These are phyloP conservation scores for Zaprionus kolodkinae DNA, from an alignment of 1,140 invertebrate species.

Conservation along the genomic window DNA sequence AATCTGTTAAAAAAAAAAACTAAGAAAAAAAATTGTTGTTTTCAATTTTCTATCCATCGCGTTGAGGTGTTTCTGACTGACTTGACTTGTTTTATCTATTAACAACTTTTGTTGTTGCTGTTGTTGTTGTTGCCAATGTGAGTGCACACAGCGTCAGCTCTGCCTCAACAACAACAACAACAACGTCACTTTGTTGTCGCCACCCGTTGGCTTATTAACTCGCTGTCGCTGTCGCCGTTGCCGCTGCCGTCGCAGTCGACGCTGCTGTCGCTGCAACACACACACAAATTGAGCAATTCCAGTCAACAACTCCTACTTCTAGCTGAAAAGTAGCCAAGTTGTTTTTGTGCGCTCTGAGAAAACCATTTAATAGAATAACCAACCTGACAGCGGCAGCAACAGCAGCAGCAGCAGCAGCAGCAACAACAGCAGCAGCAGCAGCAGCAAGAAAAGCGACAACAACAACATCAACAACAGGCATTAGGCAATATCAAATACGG, in stretches of 20 bases:
- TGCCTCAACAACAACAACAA: constrained; percentile 1
- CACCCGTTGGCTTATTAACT: constrained; percentile 25
- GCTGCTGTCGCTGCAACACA: constrained; percentile 44
- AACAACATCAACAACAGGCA: constrained; percentile 53
- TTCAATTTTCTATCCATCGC: background rate
- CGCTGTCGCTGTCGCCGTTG: constrained; percentile 5
- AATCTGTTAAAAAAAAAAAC: no score
- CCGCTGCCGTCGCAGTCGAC: constrained; percentile 11
- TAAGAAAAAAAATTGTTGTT: background rate
- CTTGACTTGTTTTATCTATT: constrained; percentile 4
- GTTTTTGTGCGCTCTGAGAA: constrained; percentile 62
- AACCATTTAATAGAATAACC: constrained; percentile 75
- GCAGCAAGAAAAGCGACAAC: constrained; percentile 29
- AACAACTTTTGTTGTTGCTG: constrained; percentile 17
- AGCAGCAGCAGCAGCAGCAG: constrained; percentile 11
- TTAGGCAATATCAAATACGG: constrained; percentile 79
- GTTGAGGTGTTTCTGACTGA: background rate
- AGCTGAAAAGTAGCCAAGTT: constrained; percentile 76
- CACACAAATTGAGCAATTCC: constrained; percentile 82
- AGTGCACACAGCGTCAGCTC: constrained; percentile 31
- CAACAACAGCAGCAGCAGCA: constrained; percentile 25
- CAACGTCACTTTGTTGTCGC: constrained; percentile 49
- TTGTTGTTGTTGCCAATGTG: constrained; percentile 17
- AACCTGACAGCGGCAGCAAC: constrained; percentile 33
- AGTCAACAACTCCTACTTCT: constrained; percentile 81